Evolutionary conservation across 2,797 vertebrate genomes (phyloP).

Genomic region (Epinephelus awoara): DNA sequence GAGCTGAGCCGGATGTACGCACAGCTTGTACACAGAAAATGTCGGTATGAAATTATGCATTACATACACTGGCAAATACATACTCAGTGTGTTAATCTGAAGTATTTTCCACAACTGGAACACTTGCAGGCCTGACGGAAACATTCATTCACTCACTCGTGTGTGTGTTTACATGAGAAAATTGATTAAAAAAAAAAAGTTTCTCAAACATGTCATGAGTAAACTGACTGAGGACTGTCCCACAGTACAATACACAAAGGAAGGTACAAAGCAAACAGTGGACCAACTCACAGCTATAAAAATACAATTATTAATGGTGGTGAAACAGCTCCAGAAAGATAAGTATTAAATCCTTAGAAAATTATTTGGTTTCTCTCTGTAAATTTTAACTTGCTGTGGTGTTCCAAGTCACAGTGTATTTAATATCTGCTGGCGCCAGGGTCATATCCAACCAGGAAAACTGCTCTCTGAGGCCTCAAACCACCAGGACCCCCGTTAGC

Average conservation of each 20-base stretch:
- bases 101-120: background rate
- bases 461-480: background rate
- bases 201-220: background rate
- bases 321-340: background rate
- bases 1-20: slow-evolving; percentile 21
- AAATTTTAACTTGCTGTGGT: no score
- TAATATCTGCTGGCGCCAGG: background rate
- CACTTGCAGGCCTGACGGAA: background rate
- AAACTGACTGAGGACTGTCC: no score
- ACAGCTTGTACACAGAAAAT: slow-evolving; percentile 9
- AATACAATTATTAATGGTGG: background rate
- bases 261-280: background rate
- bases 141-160: background rate
- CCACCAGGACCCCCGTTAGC: background rate
- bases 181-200: background rate
- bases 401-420: background rate
- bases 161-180: background rate
- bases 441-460: background rate
- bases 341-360: background rate
- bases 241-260: background rate
- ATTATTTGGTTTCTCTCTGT: background rate
- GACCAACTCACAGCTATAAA: background rate
- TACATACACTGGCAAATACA: slow-evolving; percentile 4
- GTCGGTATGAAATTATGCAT: slow-evolving; percentile 5
- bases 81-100: background rate